These are phyloP conservation scores for Syngnathus scovelli DNA, from an alignment of 2,113 vertebrate genomes.

Conservation along the genomic window DNA sequence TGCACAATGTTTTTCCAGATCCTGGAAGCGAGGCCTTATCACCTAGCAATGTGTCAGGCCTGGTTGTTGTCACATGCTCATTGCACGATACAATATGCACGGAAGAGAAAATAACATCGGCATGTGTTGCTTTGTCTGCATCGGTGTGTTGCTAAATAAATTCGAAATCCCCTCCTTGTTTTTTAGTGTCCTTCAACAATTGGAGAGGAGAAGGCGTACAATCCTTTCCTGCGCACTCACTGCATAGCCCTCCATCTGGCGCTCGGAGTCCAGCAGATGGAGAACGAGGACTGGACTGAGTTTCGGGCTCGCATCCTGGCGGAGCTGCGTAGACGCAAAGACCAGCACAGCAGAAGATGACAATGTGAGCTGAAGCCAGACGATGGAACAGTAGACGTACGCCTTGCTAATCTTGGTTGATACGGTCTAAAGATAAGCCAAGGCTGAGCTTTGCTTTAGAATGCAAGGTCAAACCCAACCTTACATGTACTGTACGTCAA, in stretches of 20 bases:
- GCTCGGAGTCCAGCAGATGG: conserved; percentile 73
- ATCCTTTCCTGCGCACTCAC: conserved; percentile 90
- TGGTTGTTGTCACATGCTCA: conserved; percentile 9
- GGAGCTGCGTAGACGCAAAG: conserved; percentile 84
- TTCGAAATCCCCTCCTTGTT: not conserved
- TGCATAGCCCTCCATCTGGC: conserved; percentile 77
- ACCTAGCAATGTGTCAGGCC: conserved; percentile 24
- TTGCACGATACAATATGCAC: conserved; percentile 27
- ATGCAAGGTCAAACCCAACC: conserved; percentile 11
- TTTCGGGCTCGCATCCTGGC: conserved; percentile 86
- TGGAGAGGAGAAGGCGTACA: conserved; percentile 88
- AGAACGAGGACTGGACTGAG: conserved; percentile 67
- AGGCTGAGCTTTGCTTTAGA: conserved; percentile 3
- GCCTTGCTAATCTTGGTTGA: not conserved
- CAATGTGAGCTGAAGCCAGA: not conserved
- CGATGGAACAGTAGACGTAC: not conserved
- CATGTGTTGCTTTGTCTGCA: too few species aligned
- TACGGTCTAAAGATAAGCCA: not conserved
- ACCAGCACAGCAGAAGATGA: conserved; percentile 78
- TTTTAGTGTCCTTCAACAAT: conserved; percentile 89
- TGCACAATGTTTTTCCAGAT: conserved; percentile 26
- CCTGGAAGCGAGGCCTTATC: conserved; percentile 47
- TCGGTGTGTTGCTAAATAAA: not conserved
- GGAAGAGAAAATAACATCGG: conserved; percentile 11
- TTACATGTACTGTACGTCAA: conserved; percentile 14